Evolutionary conservation across 1,140 invertebrate species (phyloP).

Genomic region (Catajapyx aquilonaris): DNA sequence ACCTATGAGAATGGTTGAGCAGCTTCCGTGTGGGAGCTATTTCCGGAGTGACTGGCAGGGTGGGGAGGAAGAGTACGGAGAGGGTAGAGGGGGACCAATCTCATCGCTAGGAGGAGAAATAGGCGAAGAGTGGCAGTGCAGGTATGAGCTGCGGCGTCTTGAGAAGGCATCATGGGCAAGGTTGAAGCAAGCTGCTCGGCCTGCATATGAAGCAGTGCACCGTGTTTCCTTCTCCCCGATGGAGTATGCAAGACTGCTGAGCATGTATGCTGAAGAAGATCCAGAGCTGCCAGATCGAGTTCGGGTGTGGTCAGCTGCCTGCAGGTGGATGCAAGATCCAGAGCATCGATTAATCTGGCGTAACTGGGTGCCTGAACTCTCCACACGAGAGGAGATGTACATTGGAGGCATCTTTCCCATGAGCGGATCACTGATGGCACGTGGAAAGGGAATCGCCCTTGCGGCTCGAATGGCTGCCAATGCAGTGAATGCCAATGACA

Average conservation of each 20-base stretch:
- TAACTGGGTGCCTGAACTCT: slow-evolving; percentile 29
- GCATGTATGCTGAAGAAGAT: slow-evolving; percentile 18
- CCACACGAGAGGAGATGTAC: slow-evolving; percentile 28
- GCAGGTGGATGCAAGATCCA: slow-evolving; percentile 38
- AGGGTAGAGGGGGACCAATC: too few relatives aligned
- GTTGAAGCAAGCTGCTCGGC: slow-evolving; percentile 26
- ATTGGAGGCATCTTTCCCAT: slow-evolving; percentile 64
- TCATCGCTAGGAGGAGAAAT: too few relatives aligned
- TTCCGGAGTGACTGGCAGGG: too few relatives aligned
- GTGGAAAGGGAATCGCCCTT: slow-evolving; percentile 33
- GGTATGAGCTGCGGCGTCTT: slow-evolving; percentile 38
- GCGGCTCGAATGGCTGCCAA: slow-evolving; percentile 38
- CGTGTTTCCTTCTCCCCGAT: slow-evolving; percentile 28
- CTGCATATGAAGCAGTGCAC: slow-evolving; percentile 28
- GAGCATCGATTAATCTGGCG: slow-evolving; percentile 28
- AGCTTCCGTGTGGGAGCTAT: too few relatives aligned
- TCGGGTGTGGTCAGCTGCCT: slow-evolving; percentile 39
- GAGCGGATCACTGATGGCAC: slow-evolving; percentile 31
- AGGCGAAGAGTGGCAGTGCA: slow-evolving; percentile 21
- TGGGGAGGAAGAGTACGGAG: too few relatives aligned
- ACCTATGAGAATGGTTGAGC: too few relatives aligned
- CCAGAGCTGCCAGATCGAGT: slow-evolving; percentile 12
- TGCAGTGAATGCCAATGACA: slow-evolving; percentile 37
- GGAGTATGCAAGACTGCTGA: slow-evolving; percentile 30
- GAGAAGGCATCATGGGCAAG: slow-evolving; percentile 40